Evolutionary conservation across 37 sponge, comb jelly and placozoan species (phyloP), one percentile per base, ranked within the genome.

Genomic region (Agelas oroides): DNA sequence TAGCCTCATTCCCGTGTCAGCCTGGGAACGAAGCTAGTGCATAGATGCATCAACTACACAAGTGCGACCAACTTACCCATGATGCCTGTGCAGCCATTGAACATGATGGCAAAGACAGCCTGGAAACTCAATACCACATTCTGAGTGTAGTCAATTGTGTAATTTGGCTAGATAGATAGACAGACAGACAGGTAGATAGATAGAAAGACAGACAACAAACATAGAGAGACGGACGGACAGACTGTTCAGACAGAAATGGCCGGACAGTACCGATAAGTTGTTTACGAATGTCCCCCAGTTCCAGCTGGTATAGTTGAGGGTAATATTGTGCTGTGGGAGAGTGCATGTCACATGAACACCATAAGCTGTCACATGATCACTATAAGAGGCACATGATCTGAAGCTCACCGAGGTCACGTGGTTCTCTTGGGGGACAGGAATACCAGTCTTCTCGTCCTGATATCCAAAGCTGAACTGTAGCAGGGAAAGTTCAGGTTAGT

Each of bases 31-130:
- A n/a, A n/a, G n/a, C n/a, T n/a, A n/a, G 46, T 46, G 46, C 8
- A 8, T 46, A 46, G 3, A 46, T 46, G 46, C 46, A 46, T 46
- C n/a, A n/a, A n/a, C n/a, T n/a, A n/a, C n/a, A n/a, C n/a, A n/a
- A n/a, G n/a, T n/a, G n/a, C n/a, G n/a, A 8, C 46, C 8, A 27
- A 67, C 84, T 63, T 20, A 95, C 96, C 95, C 90, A 96, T 96
- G 21, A 98, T 94, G 25, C 98, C 99, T 36, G 97, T 96, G 80
- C 87, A 94, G 32, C 99, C 99, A 71, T 94, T 98, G 92, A 98
- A 98, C 73, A 98, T 85, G 65, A 98, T 90, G 36, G 95, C 96
- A 88, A 98, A 98, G 5, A 98, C 93, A 40, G 32, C 36, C 61
- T 81, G 64, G 67, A 98, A 98, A 21, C 24, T 80, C 69, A 85